Conservation (phyloP, 2,888 invertebrate genomes). For the Ditylenchus weischeri region DNA sequence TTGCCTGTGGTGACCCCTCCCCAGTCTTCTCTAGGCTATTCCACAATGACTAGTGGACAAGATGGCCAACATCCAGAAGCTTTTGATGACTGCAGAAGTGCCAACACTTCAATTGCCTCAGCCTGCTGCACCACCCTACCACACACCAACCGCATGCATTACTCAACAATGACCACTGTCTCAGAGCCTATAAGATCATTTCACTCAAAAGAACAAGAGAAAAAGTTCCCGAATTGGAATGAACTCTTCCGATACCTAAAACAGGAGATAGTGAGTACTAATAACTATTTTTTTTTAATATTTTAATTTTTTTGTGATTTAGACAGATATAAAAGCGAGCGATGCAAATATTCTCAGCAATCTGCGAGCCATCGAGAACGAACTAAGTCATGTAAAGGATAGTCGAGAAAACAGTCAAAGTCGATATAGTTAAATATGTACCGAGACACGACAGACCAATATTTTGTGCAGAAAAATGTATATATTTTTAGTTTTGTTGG, state of each 20-base stretch:
- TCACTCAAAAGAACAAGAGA: slow-evolving; percentile 6
- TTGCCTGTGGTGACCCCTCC: not conserved
- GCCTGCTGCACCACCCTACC: not conserved
- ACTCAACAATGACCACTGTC: not conserved
- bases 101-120: not conserved
- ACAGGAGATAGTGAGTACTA: slow-evolving; percentile 49
- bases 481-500: too few relatives aligned
- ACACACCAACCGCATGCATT: not conserved
- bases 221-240: slow-evolving; percentile 39
- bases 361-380: slow-evolving; percentile 49
- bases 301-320: slow-evolving; percentile 16
- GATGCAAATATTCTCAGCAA: slow-evolving; percentile 53
- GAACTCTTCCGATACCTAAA: slow-evolving; percentile 53
- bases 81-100: not conserved
- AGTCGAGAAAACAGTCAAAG: not conserved
- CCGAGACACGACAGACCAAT: not conserved
- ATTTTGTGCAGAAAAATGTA: not conserved
- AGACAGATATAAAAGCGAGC: slow-evolving; percentile 51
- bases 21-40: slow-evolving; percentile 10
- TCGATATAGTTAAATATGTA: not conserved
- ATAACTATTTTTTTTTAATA: not conserved
- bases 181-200: too few relatives aligned
- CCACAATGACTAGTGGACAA: not conserved
- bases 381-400: slow-evolving; percentile 30
- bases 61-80: not conserved